Evolutionary conservation across 2,797 vertebrate genomes (phyloP), one percentile per base, ranked within the genome.

Genomic region (Tolypeutes matacus): DNA sequence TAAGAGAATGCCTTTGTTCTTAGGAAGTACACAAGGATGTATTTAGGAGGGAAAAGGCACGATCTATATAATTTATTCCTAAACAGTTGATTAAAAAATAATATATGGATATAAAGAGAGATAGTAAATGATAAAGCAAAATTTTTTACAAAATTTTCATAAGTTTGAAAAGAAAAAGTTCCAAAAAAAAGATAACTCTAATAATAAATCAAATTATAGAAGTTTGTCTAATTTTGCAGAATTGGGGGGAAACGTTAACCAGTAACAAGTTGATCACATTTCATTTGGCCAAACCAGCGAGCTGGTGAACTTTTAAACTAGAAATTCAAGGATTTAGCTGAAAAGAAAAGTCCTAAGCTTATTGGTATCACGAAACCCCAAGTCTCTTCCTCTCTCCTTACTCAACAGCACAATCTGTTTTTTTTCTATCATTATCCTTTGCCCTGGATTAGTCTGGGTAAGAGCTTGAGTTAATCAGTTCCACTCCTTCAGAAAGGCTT

Each of bases 381-480:
- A 96, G 75, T 60, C 60, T 82, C 25, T 36, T 58, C n/a, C 39
- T 51, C 34, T 60, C n/a, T 64, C 31, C 60, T 72, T 86, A 42
- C 65, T 77, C 42, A 34, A 36, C 82, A 62, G 65, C 36, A 14
- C 75, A 92, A 82, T 75, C 93, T 82, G 64, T 70, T 86, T 83
- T 91, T 93, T n/a, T 90, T 72, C 58, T 81, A 31, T 83, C 87
- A 18, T 95, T 96, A 89, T 91, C 80, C 87, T 93, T 95, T 94
- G 92, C 89, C 91, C 82, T 94, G 65, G 76, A 86, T 77, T 86
- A 77, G 88, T 92, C 94, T 94, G 96, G 90, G 86, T 72, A 89
- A 76, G 86, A 95, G 90, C 92, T 96, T 82, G 95, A 95, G 95
- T 72, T 97, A 93, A 94, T 95, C 92, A 94, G 89, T 94, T 95